phyloP scores from a whole-genome alignment of 1,140 invertebrate species.

The Eriosoma lanigerum region DNA sequence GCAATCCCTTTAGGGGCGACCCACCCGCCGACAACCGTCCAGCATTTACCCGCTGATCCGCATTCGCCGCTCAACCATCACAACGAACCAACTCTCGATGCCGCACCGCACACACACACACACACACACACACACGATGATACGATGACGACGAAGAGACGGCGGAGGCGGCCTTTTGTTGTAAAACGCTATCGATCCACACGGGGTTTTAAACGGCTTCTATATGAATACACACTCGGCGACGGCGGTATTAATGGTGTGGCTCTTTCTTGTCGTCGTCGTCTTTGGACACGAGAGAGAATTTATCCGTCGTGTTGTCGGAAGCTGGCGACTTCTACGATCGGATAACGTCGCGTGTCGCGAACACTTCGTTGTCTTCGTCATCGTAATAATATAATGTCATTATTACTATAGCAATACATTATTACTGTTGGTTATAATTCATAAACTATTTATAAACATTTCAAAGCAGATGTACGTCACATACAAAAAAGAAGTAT shows the following conservation, averaged over 20 bases:
- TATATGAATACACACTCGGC: conserved; percentile 34
- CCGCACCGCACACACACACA: not conserved
- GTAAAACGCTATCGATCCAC: conserved; percentile 50
- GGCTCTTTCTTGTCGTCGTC: conserved; percentile 16
- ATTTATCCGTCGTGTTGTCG: not conserved
- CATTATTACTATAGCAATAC: not conserved
- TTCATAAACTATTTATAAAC: too few species aligned
- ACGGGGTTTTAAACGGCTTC: conserved; percentile 45
- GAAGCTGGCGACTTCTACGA: not conserved
- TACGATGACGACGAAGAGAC: not conserved
- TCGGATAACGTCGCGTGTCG: not conserved
- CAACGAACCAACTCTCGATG: not conserved
- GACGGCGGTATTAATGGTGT: conserved; percentile 33
- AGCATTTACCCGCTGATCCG: conserved; percentile 6
- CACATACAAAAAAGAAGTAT: too few species aligned
- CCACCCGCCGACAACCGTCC: not conserved
- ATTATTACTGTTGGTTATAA: too few species aligned
- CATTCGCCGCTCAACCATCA: not conserved
- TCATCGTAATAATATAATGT: not conserved
- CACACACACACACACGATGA: not conserved
- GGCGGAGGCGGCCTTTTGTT: conserved; percentile 38
- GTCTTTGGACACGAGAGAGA: conserved; percentile 10
- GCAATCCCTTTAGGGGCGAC: conserved; percentile 38
- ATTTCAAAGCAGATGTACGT: too few species aligned
- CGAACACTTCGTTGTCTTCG: not conserved